Base-by-base conservation (phyloP, 2,888 invertebrate genomes). In the Augiades crinisus region DNA sequence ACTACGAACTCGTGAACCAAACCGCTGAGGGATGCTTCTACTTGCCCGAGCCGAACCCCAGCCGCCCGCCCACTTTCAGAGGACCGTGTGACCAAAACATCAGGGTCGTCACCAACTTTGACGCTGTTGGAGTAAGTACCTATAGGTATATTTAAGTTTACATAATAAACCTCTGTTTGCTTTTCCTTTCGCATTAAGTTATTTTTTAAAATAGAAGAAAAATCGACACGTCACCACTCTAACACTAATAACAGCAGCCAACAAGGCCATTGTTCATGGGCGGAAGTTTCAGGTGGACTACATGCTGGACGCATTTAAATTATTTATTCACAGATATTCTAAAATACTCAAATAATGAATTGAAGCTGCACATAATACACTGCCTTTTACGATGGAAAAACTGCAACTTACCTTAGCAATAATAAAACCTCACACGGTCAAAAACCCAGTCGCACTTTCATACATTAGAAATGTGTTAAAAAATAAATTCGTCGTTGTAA, bases 391-490 rank as follows among this genome's bases (percentile, higher is more conserved):
- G 57, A 88, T 87, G 88, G 73, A 75, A 54, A 86, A 78, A 68
- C 72, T 93, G 65, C 90, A 97, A 83, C 81, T 97, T 65, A 97
- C 98, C 14, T 84, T 98, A 61, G 97, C 96, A 2, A 92, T 98
- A 60, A 90, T 98, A 54, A 98, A 98, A 75, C 98, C 98, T 3
- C 96, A 97, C 71, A 91, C 95, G 27, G 90, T 95, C 1, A 94
- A 94, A 70, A 94, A 95, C 73, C 95, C 95, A 0, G 88, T 93
- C 56, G 94, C 93, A 3, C 75, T 95, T 8, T 84, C 92, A 72
- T 92, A 92, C 70, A 93, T 97, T 41, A 91, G 93, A 66, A 82
- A 93, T 54, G 74, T 94, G 60, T 93, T 97, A 58, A 79, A 90
- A 57, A 91, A 92, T 62, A 92, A 93, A 62, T 97, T 97, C 73